These are phyloP conservation scores for Gymnobelideus leadbeateri DNA, from an alignment of 2,113 vertebrate species.

Conservation along the genomic window DNA sequence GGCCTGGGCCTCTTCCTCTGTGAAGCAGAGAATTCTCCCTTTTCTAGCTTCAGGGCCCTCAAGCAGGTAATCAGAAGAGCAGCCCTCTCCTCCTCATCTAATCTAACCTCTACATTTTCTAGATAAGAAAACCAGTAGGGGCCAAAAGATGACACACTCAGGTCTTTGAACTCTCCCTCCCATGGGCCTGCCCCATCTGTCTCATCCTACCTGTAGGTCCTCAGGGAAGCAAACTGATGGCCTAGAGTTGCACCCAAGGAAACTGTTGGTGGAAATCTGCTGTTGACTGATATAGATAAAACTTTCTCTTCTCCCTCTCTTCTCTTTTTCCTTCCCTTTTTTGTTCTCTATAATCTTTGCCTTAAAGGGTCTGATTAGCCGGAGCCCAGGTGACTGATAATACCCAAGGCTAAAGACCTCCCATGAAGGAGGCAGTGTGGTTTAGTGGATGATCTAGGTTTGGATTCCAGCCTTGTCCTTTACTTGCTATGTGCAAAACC, in stretches of 20 bases:
- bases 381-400: neutral
- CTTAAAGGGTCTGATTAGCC: neutral
- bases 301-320: neutral
- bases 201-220: neutral
- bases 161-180: neutral
- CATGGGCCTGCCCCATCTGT: neutral
- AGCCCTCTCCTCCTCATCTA: neutral
- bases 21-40: neutral
- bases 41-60: neutral
- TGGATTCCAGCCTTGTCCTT: neutral
- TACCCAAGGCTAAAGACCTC: neutral
- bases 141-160: neutral
- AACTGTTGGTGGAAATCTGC: neutral
- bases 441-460: rapidly evolving
- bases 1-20: neutral
- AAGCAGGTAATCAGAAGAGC: neutral
- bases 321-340: neutral
- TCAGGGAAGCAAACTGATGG: neutral
- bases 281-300: neutral
- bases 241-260: neutral
- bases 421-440: neutral
- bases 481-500: neutral
- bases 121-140: neutral
- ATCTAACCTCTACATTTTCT: neutral
- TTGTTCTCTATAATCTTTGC: neutral